Evolutionary conservation across 37 sponge, comb jelly and placozoan species (phyloP).

Genomic region (Eunapius fragilis): DNA sequence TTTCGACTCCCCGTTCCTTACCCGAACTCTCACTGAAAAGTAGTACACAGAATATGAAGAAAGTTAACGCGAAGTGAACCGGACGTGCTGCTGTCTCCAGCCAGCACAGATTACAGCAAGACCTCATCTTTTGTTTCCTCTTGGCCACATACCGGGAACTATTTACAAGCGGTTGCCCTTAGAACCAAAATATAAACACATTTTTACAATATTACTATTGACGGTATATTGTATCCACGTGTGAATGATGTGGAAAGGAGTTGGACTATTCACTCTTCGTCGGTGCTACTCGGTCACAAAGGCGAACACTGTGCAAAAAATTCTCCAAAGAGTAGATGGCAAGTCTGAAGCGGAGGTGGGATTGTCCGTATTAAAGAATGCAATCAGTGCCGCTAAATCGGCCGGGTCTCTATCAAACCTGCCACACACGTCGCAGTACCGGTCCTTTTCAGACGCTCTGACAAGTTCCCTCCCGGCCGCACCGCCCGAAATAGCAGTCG

Average conservation of each 20-base stretch:
- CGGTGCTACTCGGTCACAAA: not conserved
- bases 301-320: not conserved
- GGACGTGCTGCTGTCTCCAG: slow-evolving; percentile 28
- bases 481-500: not conserved
- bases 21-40: slow-evolving; percentile 25
- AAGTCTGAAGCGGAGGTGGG: not conserved
- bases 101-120: slow-evolving; percentile 24
- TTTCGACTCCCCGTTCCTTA: not conserved
- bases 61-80: slow-evolving; percentile 33
- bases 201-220: not conserved
- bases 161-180: not conserved
- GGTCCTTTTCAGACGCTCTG: not conserved
- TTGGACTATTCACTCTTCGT: not conserved
- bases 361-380: not conserved
- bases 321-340: not conserved
- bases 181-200: not conserved
- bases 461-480: not conserved
- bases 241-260: not conserved
- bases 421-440: not conserved
- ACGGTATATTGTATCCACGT: not conserved
- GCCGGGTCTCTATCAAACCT: not conserved
- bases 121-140: slow-evolving; percentile 1
- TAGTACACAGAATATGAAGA: slow-evolving; percentile 44
- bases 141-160: not conserved
- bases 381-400: not conserved